phyloP scores from a whole-genome alignment of 2,797 vertebrate genomes.

The Loriculus beryllinus region DNA sequence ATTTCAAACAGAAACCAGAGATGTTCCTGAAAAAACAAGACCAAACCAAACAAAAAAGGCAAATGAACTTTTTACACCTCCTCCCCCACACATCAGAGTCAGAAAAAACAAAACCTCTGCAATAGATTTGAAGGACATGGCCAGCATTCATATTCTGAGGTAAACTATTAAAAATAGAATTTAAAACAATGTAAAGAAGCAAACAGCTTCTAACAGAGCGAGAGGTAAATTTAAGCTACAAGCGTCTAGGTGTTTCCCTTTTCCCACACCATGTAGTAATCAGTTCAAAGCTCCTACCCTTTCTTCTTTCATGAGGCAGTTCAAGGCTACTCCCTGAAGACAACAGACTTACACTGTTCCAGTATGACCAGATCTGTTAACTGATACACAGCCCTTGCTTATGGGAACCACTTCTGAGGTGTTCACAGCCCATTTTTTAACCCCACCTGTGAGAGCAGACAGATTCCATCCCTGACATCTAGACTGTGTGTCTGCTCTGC shows the following conservation, averaged over 20 bases:
- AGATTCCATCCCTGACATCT: background rate
- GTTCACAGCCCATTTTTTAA: background rate
- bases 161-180: background rate
- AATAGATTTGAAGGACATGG: background rate
- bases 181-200: background rate
- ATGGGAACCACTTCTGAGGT: background rate
- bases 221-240: background rate
- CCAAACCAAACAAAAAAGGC: background rate
- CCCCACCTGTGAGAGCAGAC: background rate
- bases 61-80: background rate
- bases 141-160: background rate
- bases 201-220: background rate
- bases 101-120: background rate
- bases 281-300: background rate
- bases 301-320: background rate
- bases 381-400: background rate
- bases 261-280: background rate
- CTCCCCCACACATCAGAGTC: background rate
- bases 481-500: background rate
- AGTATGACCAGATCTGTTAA: background rate
- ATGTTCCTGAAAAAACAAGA: background rate
- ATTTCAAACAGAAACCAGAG: background rate
- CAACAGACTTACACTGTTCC: background rate
- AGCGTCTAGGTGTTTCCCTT: background rate
- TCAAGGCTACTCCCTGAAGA: background rate